Evolutionary conservation across 30 jellyfish, hydroid and myxozoan species (phyloP), one percentile per base, ranked within the genome.

Genomic region (Clytia hemisphaerica): DNA sequence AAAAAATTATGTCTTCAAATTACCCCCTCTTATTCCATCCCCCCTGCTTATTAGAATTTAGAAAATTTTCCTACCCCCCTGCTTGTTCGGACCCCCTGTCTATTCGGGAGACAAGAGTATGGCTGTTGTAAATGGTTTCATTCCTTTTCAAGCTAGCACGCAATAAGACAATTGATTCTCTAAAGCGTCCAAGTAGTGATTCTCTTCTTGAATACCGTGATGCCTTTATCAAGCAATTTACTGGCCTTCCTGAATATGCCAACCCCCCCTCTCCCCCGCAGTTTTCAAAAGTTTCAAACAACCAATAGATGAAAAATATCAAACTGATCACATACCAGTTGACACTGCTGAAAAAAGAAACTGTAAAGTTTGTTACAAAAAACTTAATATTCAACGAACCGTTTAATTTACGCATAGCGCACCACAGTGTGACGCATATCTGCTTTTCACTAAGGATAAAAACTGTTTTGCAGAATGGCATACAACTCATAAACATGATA

Each of bases 101-200:
- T n/a, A n/a, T n/a, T n/a, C n/a, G n/a, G n/a, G n/a, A n/a, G n/a
- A n/a, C n/a, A n/a, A n/a, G n/a, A n/a, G n/a, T n/a, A 72, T 51
- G 19, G 42, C 76, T 31, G 2, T 57, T 2, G 64, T 54, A 38
- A 72, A 72, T 33, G 45, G 65, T 16, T 72, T 46, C 33, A 72
- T 72, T 38, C 37, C 55, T 15, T 63, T 1, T 37, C 72, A 63
- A 63, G 31, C 19, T 14, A 0, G 16, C 32, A 21, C 14, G 26
- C 25, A 44, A 44, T 46, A 15, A 72, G 15, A 9, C 25, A 9
- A 27, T 67, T 6, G 28, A 67, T 32, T 37, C 0, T 12, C 28
- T 51, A 0, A 51, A 51, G 24, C 66, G 1, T 14, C 28, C 21
- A n/a, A 51, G 24, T 0, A 12, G 14, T 24, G 0, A 51, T 24